These are phyloP conservation scores for Melanerpes aurifrons DNA, from an alignment of 2,113 vertebrate species.

Conservation along the genomic window DNA sequence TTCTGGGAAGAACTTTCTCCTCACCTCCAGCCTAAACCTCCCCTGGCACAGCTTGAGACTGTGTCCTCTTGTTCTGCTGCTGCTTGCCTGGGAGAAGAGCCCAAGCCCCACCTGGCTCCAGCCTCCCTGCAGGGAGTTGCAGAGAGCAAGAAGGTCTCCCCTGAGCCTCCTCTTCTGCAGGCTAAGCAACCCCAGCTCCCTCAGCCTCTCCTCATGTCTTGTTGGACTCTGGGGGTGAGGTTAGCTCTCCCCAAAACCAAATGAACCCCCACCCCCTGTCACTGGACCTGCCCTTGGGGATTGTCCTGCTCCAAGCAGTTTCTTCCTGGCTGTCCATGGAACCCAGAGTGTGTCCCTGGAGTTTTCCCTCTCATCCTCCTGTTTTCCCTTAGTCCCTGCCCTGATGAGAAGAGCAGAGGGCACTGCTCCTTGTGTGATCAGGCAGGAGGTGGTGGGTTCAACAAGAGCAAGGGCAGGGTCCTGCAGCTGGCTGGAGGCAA, in stretches of 20 bases:
- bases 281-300: fast-evolving
- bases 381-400: background rate
- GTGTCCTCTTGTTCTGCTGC: too few species aligned
- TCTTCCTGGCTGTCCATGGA: background rate
- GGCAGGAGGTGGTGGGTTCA: background rate
- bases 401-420: background rate
- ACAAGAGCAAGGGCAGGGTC: too few species aligned
- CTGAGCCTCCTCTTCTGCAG: too few species aligned
- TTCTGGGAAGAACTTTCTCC: too few species aligned
- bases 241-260: background rate
- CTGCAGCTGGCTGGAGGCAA: too few species aligned
- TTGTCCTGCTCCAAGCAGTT: fast-evolving
- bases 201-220: background rate
- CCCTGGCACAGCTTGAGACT: too few species aligned
- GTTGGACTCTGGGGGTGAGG: background rate
- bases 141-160: too few species aligned
- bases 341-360: fast-evolving
- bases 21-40: too few species aligned
- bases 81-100: too few species aligned
- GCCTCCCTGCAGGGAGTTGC: too few species aligned
- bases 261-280: background rate
- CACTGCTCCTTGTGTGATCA: fast-evolving
- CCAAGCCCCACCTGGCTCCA: too few species aligned
- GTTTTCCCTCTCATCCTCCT: background rate
- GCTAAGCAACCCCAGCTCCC: too few species aligned